Evolutionary conservation across 2,888 invertebrate genomes (phyloP).

Genomic region (Coelinius sp.): DNA sequence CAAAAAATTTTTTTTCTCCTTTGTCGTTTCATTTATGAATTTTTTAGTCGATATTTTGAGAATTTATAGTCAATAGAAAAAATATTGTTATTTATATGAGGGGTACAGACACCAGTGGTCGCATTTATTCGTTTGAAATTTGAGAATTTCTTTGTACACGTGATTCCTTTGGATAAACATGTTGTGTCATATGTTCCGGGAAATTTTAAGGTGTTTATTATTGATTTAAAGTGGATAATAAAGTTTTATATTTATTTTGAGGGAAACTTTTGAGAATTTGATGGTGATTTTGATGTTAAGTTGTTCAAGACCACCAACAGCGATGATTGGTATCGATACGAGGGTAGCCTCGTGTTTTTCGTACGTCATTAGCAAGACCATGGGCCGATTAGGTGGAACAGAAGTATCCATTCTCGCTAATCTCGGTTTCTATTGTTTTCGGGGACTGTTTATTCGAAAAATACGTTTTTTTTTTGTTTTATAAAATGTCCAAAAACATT

Average conservation of each 20-base stretch:
- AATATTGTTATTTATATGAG: not conserved
- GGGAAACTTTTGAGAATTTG: not conserved
- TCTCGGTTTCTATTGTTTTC: not conserved
- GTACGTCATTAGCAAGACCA: constrained; percentile 9
- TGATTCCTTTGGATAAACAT: not conserved
- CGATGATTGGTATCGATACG: constrained; percentile 1
- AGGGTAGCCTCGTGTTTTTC: constrained; percentile 5
- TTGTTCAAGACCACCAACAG: not conserved
- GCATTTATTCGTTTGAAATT: not conserved
- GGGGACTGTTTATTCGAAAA: not conserved
- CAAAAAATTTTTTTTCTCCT: not conserved
- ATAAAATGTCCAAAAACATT: too few species aligned
- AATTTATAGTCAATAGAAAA: too few species aligned
- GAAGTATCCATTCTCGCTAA: constrained; percentile 6
- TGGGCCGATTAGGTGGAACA: not conserved
- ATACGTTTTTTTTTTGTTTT: too few species aligned
- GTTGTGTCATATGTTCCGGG: not conserved
- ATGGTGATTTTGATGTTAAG: not conserved
- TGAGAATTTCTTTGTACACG: not conserved
- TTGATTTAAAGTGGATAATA: not conserved
- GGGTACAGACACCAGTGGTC: not conserved
- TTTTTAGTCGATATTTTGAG: not conserved
- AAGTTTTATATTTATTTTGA: not conserved
- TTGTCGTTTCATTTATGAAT: not conserved
- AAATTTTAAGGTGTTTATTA: constrained; percentile 10